Evolutionary conservation across 2,797 vertebrate species (phyloP), one percentile per base, ranked within the genome.

Genomic region (Hybognathus amarus): DNA sequence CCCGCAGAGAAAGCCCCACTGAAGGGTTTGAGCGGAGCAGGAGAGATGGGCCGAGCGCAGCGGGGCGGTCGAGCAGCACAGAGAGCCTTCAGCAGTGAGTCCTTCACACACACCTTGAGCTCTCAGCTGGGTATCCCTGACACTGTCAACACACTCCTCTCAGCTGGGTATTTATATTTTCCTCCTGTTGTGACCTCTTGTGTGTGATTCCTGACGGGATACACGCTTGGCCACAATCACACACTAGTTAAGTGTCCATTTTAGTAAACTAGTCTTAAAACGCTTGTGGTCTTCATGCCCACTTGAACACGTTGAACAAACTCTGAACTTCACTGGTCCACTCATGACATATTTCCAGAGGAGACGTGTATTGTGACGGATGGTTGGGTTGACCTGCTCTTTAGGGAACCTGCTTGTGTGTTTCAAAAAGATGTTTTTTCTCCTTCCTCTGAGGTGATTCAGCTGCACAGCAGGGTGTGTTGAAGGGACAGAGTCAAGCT

Each of bases 1-100:
- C 93, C 95, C 0, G 89, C 92, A 5, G 97, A 97, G 54, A 94
- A 90, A 85, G 12, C 91, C 13, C 90, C 85, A 1, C 91, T 92
- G 17, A 96, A 92, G 80, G 85, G 71, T 50, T 66, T 85, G 79
- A 85, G 17, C 71, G 45, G 54, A 24, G 68, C 84, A 83, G 93
- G 95, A 91, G 95, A 93, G 1, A 52, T 89, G 0, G 85, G 91
- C 0, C 92, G 91, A 69, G 77, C 82, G 40, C 89, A 87, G 11
- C 94, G 93, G 71, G 91, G 90, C 54, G 92, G 92, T n/a, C 92
- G 92, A 73, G 95, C 92, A 54, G 91, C 91, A 0, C 93, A 81
- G 59, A 63, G 59, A 63, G 59, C 59, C 24, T 7, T 63, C 59
- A 30, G 12, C 2, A 27, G 59, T 63, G 59, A 63, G 59, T 30